Percentiles rank a stretch among this genome's conserved stretches.
Conservation (phyloP, 2,888 invertebrate genomes). For the Carterocephalus palaemon region DNA sequence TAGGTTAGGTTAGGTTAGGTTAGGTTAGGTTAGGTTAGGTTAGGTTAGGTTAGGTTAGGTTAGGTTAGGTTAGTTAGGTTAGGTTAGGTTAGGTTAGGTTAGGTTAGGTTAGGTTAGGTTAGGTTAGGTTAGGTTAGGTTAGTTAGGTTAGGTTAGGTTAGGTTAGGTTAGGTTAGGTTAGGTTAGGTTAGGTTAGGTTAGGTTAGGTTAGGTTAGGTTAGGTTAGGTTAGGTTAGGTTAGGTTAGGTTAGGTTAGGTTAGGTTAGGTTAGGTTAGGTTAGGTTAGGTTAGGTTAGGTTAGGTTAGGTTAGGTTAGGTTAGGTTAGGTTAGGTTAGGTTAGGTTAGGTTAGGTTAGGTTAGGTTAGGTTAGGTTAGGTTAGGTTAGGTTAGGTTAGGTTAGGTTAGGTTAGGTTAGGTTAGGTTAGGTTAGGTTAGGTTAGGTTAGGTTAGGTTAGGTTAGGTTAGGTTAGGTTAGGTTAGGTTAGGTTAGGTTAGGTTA, state of each 20-base stretch:
- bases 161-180: constrained; percentile 29
- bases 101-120: constrained; percentile 24
- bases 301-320: constrained; percentile 18
- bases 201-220: constrained; percentile 27
- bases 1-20: constrained; percentile 1
- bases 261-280: background rate
- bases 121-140: constrained; percentile 27
- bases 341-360: constrained; percentile 22
- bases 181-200: constrained; percentile 28
- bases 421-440: constrained; percentile 23
- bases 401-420: constrained; percentile 22
- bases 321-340: constrained; percentile 22
- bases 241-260: constrained; percentile 15
- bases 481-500: constrained; percentile 23
- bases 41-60: constrained; percentile 1
- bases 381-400: constrained; percentile 22
- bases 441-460: constrained; percentile 23
- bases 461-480: constrained; percentile 23
- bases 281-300: constrained; percentile 20
- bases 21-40: constrained; percentile 1
- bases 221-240: constrained; percentile 12
- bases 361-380: constrained; percentile 20
- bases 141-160: constrained; percentile 27
- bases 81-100: constrained; percentile 25
- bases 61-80: constrained; percentile 22